Base-by-base conservation (phyloP, 2,797 vertebrate genomes). In the Natrix natrix region DNA sequence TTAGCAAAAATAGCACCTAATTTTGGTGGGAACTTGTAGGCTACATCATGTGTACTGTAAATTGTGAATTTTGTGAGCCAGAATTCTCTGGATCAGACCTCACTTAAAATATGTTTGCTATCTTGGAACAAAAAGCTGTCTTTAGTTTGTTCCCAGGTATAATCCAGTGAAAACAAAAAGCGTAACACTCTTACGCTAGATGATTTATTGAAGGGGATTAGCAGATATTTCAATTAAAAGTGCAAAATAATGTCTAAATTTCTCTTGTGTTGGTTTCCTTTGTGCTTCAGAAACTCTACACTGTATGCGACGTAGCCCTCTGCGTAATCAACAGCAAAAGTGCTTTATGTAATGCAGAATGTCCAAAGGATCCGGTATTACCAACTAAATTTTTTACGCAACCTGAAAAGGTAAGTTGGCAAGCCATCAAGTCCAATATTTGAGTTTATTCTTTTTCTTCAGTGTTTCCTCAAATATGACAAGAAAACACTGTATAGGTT, bases 261-360 rank as follows among this genome's bases (percentile, higher is more conserved):
- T 26, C 54, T 60, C 43, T 87, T 92, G 57, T 94, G 66, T 74
- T 74, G 66, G 66, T 74, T 74, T 74, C 32, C 93, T 86, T 87
- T 91, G 88, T 63, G 93, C 89, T 37, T 90, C 97, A 99, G 99
- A 99, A 99, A 98, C 98, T 99, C 93, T 99, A 99, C 93, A 98
- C 99, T 24, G 99, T 99, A 61, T 99, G 99, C 95, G 99, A 99
- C 87, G 98, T 99, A 88, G 99, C 99, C 59, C 98, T 99, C 11
- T 99, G 99, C 91, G 99, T 99, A 92, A 99, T 99, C 94, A 99
- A 99, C 94, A 99, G 99, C 97, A 99, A 99, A 98, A 99, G 99
- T 97, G 99, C 99, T 90, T 98, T 99, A 61, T 99, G 99, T 97
- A 99, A 99, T 97, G 97, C 99, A 97, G 99, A 99, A 63, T 98